Conservation (phyloP, 2,797 vertebrate species). For the Hippopotamyrus pictus region DNA sequence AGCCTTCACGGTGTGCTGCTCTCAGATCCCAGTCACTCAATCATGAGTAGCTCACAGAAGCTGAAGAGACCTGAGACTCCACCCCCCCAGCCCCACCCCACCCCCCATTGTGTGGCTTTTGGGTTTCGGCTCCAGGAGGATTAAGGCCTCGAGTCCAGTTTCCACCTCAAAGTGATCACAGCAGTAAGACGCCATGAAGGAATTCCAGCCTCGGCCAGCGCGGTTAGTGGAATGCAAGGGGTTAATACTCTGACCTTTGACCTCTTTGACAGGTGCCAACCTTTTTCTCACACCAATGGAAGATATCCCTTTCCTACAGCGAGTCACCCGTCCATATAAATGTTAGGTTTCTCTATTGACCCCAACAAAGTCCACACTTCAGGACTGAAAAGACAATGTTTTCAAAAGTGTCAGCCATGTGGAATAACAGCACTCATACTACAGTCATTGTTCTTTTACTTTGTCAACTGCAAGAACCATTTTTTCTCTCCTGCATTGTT, state of each 20-base stretch:
- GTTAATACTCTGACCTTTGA: constrained; percentile 13
- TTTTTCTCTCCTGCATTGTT: background rate
- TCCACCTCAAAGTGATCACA: background rate
- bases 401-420: background rate
- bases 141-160: background rate
- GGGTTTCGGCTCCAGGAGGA: background rate
- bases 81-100: background rate
- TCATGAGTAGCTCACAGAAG: background rate
- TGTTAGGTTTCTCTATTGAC: background rate
- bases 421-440: background rate
- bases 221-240: background rate
- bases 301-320: background rate
- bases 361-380: background rate
- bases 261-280: constrained; percentile 4
- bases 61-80: background rate
- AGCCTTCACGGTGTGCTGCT: background rate
- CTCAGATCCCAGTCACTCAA: background rate
- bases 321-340: background rate
- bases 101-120: background rate
- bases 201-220: background rate
- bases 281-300: background rate
- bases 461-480: background rate
- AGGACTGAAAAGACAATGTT: background rate
- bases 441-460: background rate
- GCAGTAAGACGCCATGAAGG: background rate